Percentiles rank a stretch among this genome's conserved stretches.
These are phyloP conservation scores for Channallabes apus DNA, from an alignment of 2,797 vertebrate species.

Conservation along the genomic window DNA sequence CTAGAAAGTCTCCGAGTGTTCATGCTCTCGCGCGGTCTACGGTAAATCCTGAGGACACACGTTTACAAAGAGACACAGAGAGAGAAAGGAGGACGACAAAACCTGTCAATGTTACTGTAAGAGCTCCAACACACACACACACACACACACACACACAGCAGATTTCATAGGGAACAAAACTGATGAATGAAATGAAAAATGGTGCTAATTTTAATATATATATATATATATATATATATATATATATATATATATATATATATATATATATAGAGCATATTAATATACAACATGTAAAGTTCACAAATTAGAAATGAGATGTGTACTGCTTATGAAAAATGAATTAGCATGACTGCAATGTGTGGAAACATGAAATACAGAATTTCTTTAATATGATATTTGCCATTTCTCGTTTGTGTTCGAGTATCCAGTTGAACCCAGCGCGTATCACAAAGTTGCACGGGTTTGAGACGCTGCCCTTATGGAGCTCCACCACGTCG, in stretches of 20 bases:
- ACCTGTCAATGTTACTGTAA: not conserved
- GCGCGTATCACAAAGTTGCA: not conserved
- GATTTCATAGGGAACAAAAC: not conserved
- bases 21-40: not conserved
- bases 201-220: no score
- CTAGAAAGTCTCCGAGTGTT: conserved; percentile 8
- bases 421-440: no score
- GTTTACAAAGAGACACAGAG: conserved; percentile 20
- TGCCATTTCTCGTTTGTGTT: not conserved
- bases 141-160: not conserved
- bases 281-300: not conserved
- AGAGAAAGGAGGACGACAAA: conserved; percentile 1
- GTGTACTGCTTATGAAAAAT: not conserved
- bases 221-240: no score
- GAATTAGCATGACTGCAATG: not conserved
- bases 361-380: not conserved
- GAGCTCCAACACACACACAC: conserved; percentile 10
- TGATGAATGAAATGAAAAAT: no score
- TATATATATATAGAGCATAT: not conserved
- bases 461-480: not conserved
- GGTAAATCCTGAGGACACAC: conserved; percentile 28
- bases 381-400: not conserved
- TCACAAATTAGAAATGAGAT: not conserved
- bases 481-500: not conserved
- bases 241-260: no score